Base-by-base conservation (phyloP, 2,113 vertebrate genomes). In the Xiphias gladius region DNA sequence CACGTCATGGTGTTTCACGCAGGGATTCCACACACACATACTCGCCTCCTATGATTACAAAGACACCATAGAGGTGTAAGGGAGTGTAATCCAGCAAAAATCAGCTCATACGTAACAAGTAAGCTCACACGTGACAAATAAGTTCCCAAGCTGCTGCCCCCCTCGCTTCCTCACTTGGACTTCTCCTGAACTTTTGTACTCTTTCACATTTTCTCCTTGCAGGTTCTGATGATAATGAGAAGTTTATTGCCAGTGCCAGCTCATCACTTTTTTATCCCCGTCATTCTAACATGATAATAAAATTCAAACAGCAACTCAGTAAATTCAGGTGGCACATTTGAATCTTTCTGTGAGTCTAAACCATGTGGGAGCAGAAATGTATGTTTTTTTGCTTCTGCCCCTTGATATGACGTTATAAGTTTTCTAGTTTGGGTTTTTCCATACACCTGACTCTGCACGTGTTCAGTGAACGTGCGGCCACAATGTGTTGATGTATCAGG, bases 111-210 rank as follows among this genome's bases (percentile, higher is more conserved):
- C 13, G 48, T 22, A 5, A 52, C 19, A 12, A 8, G 32, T 54
- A n/a, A 17, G 3, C 24, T 69, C 13, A 32, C 14, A 72, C 20
- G 55, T 22, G 7, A 52, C 19, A 12, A 8, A 43, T 54, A 28
- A 17, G 3, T 30, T 69, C 13, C 39, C 14, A 67, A 41, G 50
- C 55, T 63, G 55, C 50, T 59, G 22, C 43, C 59, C 4, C 32
- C 19, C 6, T 46, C 7, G 10, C 55, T 69, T 41, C 39, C 22
- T 57, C 59, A 35, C 46, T 63, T 50, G 16, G 35, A 37, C 71
- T 48, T 65, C 19, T 41, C 37, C 7, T 76, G 76, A 58, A 85
- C 82, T 69, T 83, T 83, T 63, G 64, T 10, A 12, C 79, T 30
- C 46, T 24, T 37, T 48, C 16, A 71, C 37, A 69, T 65, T 68